Base-by-base conservation (phyloP, 2,797 vertebrate species). In the Helicolenus hilgendorfi region DNA sequence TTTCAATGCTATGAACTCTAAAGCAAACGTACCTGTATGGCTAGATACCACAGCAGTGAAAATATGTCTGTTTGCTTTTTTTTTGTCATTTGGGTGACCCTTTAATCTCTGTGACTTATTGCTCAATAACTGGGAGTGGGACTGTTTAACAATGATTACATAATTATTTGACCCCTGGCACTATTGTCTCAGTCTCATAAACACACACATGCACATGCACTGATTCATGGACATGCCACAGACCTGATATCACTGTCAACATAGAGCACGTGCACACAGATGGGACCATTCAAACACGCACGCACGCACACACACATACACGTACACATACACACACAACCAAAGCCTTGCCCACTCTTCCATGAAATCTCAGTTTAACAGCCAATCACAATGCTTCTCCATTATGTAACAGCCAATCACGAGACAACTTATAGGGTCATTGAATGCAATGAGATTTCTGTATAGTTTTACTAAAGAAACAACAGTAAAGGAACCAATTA, bases 381-480 rank as follows among this genome's bases (percentile, higher is more conserved):
- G 86, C 95, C 94, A 95, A 92, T 93, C 89, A 89, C 69, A 85
- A 22, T 53, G 70, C 72, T 58, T 35, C 58, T 18, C 7, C 49
- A 73, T 94, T 94, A 90, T 75, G 68, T 85, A 93, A 95, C 70
- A 70, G 20, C 83, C 92, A 92, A 92, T 91, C 92, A 90, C 63
- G 55, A 83, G 87, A 76, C 83, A 58, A 31, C 45, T 58, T 53
- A 27, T 2, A 20, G 53, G 64, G 60, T 72, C 60, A 81, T 20
- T 79, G 10, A 64, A 29, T 64, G 72, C 33, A 72, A 81, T 64
- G 79, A 36, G 79, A 33, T 56, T 56, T 56, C 35, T 67, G 38
- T 22, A 24, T 55, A 49, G 36, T 38, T 78, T 68, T 24, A 63
- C 41, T 4, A 72, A 77, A 3, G 75, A 70, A 55, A 45, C 45